These are phyloP conservation scores for Sesamia nonagrioides DNA, from an alignment of 1,140 invertebrate species.

Conservation along the genomic window DNA sequence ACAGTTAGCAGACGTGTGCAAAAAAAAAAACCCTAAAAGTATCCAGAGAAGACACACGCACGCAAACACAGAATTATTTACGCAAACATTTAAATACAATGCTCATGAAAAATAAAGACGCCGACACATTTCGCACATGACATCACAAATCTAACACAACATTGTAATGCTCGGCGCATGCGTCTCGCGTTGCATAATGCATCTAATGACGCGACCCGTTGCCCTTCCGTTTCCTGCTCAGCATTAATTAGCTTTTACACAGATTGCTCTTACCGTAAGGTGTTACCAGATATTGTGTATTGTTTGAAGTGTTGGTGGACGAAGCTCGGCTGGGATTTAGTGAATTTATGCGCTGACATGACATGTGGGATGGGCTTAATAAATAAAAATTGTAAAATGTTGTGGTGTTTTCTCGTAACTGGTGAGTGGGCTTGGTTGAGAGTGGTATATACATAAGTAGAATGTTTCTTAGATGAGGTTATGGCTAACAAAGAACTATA, in stretches of 20 bases:
- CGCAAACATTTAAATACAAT: constrained; percentile 2
- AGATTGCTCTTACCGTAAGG: constrained; percentile 38
- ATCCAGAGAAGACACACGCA: background rate
- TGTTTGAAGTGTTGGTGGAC: background rate
- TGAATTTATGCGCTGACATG: background rate
- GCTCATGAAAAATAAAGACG: constrained; percentile 9
- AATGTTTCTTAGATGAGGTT: background rate
- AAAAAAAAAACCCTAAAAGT: background rate
- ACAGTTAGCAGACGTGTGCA: no score
- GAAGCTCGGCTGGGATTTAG: background rate
- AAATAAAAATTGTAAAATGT: background rate
- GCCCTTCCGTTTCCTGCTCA: constrained; percentile 79
- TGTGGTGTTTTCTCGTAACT: background rate
- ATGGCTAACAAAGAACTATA: background rate
- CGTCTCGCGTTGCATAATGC: constrained; percentile 75
- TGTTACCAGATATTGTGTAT: constrained; percentile 22
- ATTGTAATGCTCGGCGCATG: constrained; percentile 69
- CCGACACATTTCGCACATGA: constrained; percentile 28
- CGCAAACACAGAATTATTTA: background rate
- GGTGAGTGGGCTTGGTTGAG: background rate
- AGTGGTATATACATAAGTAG: background rate
- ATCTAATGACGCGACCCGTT: constrained; percentile 75
- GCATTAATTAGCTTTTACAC: constrained; percentile 74
- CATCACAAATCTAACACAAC: constrained; percentile 7
- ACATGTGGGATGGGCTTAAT: background rate